Evolutionary conservation across 2,888 invertebrate species (phyloP), one percentile per base, ranked within the genome.

Genomic region (Sphinx pinastri): DNA sequence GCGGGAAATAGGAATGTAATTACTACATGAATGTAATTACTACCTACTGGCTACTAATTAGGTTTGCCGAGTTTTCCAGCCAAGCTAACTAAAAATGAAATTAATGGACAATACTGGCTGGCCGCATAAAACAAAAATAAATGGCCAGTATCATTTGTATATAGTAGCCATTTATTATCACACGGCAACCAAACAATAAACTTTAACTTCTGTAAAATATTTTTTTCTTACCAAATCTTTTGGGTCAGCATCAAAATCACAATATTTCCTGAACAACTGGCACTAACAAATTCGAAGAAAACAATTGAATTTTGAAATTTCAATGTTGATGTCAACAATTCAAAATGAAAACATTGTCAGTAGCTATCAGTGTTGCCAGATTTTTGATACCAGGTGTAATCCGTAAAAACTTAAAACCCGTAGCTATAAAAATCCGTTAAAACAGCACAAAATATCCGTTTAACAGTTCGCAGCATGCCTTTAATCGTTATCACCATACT

Each of bases 271-370:
- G 71, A 78, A 75, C 81, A 89, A 89, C 86, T 92, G 89, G 88
- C 92, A 90, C 84, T 63, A 85, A 84, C 81, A 77, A 76, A 77
- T 78, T 72, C 72, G 76, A 76, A 79, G 82, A 87, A 84, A 92
- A 91, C 90, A 90, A 91, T 77, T 85, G 90, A 89, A 88, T 77
- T 72, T 72, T 72, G 77, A 72, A 74, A 80, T 81, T 78, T 75
- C 74, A 60, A 60, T 45, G n/a, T 60, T 7, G 7, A 19, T 63
- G 63, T 25, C 63, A 63, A 11, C 10, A 54, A 16, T 78, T 77
- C 73, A 76, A 77, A 69, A 60, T 63, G 51, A 16, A 59, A 81
- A 80, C 81, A 77, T 73, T 79, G 84, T 82, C 82, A 82, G 76
- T 75, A 77, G 38, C 6, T 6, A 6, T 6, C 38, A 38, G 38